phyloP scores from a whole-genome alignment of 2,797 vertebrate species.

The Acanthurus lineatus region DNA sequence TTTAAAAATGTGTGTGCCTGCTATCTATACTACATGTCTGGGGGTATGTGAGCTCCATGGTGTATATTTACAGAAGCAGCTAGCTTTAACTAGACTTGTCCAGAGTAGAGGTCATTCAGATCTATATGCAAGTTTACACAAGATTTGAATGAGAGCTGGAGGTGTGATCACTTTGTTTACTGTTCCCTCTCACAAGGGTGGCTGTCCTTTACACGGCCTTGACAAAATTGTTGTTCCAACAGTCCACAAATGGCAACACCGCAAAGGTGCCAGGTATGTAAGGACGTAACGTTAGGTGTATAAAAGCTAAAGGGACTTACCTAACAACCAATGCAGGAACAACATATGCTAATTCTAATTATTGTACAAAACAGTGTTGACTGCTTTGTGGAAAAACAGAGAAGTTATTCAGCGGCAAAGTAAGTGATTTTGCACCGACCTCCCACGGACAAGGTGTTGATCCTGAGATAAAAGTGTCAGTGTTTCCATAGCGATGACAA shows the following conservation, averaged over 20 bases:
- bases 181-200: constrained; percentile 2
- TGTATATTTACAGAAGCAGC: constrained; percentile 10
- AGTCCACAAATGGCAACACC: background rate
- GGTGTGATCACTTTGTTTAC: constrained; percentile 50
- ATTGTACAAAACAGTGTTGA: background rate
- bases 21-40: background rate
- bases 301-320: background rate
- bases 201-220: constrained; percentile 24
- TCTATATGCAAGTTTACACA: constrained; percentile 25
- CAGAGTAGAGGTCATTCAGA: constrained; percentile 26
- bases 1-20: background rate
- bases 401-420: background rate
- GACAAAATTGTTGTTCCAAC: background rate
- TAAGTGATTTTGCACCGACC: too few relatives aligned
- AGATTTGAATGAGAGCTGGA: constrained; percentile 23
- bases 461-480: background rate
- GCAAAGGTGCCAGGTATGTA: background rate
- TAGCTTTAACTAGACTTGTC: constrained; percentile 10
- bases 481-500: constrained; percentile 20
- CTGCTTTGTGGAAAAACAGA: background rate
- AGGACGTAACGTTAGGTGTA: background rate
- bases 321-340: background rate
- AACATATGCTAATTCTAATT: background rate
- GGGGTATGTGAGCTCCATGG: background rate
- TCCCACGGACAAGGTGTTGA: background rate